Conservation (phyloP, 1,140 invertebrate genomes). For the Leptinotarsa undecemlineata region DNA sequence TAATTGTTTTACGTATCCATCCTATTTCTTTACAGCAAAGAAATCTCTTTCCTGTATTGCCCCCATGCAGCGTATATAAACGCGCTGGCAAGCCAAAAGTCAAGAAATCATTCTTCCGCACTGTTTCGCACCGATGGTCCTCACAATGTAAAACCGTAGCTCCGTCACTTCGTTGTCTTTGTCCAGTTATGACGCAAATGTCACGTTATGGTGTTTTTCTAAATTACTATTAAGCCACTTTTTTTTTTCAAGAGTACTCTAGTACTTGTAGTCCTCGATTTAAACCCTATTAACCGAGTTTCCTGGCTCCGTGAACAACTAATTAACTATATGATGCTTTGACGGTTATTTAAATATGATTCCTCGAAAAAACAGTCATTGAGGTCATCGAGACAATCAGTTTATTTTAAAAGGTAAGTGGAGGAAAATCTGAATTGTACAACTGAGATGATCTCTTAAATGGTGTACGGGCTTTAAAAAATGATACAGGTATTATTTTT, state of each 20-base stretch:
- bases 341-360: background rate
- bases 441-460: too few species aligned
- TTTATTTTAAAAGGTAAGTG: too few species aligned
- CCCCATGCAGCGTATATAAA: slow-evolving; percentile 1
- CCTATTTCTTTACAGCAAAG: too few species aligned
- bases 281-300: background rate
- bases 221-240: slow-evolving; percentile 25
- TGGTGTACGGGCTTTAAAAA: too few species aligned
- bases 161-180: slow-evolving; percentile 24
- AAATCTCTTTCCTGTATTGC: background rate
- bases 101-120: slow-evolving; percentile 34
- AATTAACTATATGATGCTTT: background rate
- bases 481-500: too few species aligned
- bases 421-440: too few species aligned
- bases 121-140: slow-evolving; percentile 29
- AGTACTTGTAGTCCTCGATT: background rate
- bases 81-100: slow-evolving; percentile 5
- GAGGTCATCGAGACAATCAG: too few species aligned
- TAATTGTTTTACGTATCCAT: too few species aligned
- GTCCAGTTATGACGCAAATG: slow-evolving; percentile 26
- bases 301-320: slow-evolving; percentile 2
- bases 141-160: slow-evolving; percentile 27
- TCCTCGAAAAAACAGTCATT: too few species aligned
- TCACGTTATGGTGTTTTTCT: slow-evolving; percentile 23
- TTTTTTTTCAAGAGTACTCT: background rate